Conservation (phyloP, 2,888 invertebrate genomes). For the Chaetogeoica ovagalla region DNA sequence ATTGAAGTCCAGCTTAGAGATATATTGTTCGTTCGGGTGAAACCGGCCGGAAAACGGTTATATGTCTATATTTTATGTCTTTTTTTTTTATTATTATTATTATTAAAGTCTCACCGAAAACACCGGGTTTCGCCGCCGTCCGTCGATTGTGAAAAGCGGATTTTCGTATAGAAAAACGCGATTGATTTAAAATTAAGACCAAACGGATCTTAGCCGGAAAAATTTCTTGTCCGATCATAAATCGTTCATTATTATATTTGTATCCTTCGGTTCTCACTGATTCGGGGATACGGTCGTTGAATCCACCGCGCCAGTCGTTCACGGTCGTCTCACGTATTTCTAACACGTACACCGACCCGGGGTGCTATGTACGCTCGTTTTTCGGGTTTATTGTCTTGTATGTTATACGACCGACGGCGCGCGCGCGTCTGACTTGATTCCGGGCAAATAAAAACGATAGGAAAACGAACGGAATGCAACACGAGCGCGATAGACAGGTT, state of each 20-base stretch:
- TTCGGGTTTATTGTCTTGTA: conserved; percentile 33
- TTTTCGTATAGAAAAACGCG: too few relatives aligned
- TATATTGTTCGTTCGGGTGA: too few relatives aligned
- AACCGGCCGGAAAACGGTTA: too few relatives aligned
- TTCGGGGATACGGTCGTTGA: not conserved
- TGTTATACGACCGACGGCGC: conserved; percentile 19
- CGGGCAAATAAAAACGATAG: conserved; percentile 34
- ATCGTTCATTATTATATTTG: not conserved
- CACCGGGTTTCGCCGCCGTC: too few relatives aligned
- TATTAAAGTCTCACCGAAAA: too few relatives aligned
- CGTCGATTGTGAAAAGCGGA: too few relatives aligned
- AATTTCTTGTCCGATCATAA: not conserved
- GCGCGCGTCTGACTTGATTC: conserved; percentile 21
- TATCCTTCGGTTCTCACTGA: not conserved
- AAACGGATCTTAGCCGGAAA: not conserved
- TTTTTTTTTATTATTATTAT: too few relatives aligned
- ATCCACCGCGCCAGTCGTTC: not conserved
- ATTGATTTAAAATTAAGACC: too few relatives aligned
- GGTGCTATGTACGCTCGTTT: conserved; percentile 16
- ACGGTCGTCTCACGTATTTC: conserved; percentile 15
- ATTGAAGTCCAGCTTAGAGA: too few relatives aligned
- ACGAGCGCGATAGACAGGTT: conserved; percentile 17
- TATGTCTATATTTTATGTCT: too few relatives aligned
- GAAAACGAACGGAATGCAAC: conserved; percentile 3
- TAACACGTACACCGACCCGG: conserved; percentile 37